These are phyloP conservation scores for Myotis pilosus DNA, from an alignment of 2,797 vertebrate genomes.

Conservation along the genomic window DNA sequence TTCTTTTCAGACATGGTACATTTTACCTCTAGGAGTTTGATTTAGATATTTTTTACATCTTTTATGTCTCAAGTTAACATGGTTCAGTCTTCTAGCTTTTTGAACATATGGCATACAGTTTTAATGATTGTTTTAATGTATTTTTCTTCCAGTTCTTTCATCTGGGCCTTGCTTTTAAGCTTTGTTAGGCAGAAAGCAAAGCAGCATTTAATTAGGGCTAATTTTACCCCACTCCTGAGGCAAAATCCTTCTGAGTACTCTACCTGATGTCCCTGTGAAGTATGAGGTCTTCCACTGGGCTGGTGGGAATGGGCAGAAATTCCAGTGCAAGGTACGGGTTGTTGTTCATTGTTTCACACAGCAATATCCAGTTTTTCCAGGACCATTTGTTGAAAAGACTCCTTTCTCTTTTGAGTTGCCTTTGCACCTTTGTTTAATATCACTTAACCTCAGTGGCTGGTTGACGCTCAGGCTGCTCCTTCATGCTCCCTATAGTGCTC, in stretches of 20 bases:
- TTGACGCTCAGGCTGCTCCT: neutral
- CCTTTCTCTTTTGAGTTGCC: slow-evolving; percentile 26
- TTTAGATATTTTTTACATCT: neutral
- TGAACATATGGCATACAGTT: neutral
- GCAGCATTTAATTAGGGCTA: slow-evolving; percentile 11
- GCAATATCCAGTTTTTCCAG: slow-evolving; percentile 1
- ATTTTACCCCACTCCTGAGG: neutral
- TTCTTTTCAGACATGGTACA: neutral
- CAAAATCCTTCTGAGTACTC: neutral
- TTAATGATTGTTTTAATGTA: neutral
- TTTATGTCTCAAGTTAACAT: neutral
- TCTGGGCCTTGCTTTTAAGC: neutral
- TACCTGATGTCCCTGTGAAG: neutral
- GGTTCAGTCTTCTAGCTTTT: neutral
- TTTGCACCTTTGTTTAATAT: slow-evolving; percentile 42
- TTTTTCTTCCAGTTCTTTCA: neutral
- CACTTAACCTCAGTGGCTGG: neutral
- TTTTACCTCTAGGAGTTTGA: slow-evolving; percentile 1
- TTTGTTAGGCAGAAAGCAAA: neutral
- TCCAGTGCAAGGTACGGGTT: neutral
- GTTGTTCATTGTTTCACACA: slow-evolving; percentile 9
- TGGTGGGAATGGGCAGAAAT: neutral
- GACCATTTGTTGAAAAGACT: slow-evolving; percentile 13
- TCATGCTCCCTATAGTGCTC: neutral
- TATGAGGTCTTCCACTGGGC: neutral